Evolutionary conservation across 2,888 invertebrate genomes (phyloP), one percentile per base, ranked within the genome.

Genomic region (Epiperipatus broadwayi): DNA sequence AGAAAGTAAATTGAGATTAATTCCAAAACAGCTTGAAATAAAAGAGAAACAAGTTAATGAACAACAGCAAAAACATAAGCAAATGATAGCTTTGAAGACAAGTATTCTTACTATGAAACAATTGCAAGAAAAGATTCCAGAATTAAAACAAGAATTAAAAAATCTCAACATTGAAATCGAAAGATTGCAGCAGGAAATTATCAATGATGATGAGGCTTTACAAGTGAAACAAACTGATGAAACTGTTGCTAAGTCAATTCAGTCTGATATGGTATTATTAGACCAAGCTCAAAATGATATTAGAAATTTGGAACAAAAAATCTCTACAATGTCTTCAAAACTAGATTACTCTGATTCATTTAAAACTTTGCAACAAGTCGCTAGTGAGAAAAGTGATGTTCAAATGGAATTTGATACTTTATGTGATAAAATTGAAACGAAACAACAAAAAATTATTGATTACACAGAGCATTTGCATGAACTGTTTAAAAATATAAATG

Each of bases 211-310:
- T 16, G 54, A 53, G 31, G 52, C 25, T 12, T 46, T 50, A 4
- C 49, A 53, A 19, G 45, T 49, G 5, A 50, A 68, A 63, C 63
- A 66, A 47, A 53, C 56, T 41, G 65, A 67, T 47, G 56, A 67
- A 37, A 56, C 59, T 7, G 55, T 62, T 37, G 69, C 66, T 16
- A 66, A 65, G 42, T 55, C 65, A 43, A 68, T 84, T 44, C 66
- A 75, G 40, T 71, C 73, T 2, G 83, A 85, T 53, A 72, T 80
- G 57, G 70, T 74, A 1, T 58, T 78, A 18, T 67, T 84, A 42
- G 87, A 87, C 57, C 72, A 75, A 47, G 67, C 52, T 41, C 47
- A 50, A 30, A 52, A 48, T 14, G 60, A 60, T 40, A 43, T 59
- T 1, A 47, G 50, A 29, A 65, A 62, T 44, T 52, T 71, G 2